Percentiles rank a stretch among this genome's conserved stretches.
phyloP scores from a whole-genome alignment of 1,140 invertebrate genomes.

The Pseudomyrmex dendroicus region DNA sequence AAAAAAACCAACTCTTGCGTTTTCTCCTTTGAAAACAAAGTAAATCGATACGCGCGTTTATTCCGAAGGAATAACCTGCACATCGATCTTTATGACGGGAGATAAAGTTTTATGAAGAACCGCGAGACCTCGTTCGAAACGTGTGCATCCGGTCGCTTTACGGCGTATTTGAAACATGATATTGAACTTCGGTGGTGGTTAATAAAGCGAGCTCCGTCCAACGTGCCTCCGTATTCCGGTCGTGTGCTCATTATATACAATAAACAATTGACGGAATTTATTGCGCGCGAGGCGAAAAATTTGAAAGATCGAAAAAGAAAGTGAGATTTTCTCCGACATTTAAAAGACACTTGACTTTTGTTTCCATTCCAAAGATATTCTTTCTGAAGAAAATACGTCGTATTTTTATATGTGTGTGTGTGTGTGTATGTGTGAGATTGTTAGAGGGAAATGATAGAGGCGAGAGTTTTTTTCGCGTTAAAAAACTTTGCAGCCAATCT shows the following conservation, averaged over 20 bases:
- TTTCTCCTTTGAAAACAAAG: slow-evolving; percentile 30
- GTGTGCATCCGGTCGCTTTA: slow-evolving; percentile 18
- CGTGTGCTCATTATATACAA: slow-evolving; percentile 12
- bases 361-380: no score
- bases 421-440: no score
- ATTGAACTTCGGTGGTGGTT: slow-evolving; percentile 7
- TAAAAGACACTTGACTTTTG: neutral
- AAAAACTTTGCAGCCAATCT: no score
- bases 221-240: neutral
- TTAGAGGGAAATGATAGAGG: no score
- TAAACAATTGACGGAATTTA: neutral
- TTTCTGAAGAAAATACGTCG: no score
- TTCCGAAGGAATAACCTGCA: neutral
- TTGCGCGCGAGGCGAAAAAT: neutral
- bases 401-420: no score
- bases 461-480: no score
- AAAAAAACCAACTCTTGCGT: neutral
- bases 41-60: slow-evolving; percentile 21
- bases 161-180: slow-evolving; percentile 35
- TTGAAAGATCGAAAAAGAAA: neutral
- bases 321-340: neutral
- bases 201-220: slow-evolving; percentile 7
- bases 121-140: slow-evolving; percentile 1
- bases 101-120: slow-evolving; percentile 47
- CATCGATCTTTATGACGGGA: slow-evolving; percentile 9